Evolutionary conservation across 2,113 vertebrate species (phyloP).

Genomic region (Panthera leo): DNA sequence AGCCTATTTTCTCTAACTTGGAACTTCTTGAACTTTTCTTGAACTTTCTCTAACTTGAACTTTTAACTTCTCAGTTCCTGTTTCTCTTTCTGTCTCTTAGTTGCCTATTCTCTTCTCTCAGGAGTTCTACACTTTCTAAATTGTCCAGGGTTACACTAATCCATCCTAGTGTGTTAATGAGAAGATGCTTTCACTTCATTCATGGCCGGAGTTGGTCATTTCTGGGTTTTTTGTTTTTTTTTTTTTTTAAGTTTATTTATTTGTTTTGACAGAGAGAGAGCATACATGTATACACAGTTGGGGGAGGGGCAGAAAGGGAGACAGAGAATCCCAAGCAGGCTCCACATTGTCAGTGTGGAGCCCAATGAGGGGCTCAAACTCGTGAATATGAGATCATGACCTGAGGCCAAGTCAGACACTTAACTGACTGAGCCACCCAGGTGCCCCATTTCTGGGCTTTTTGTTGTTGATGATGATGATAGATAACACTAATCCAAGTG

Average conservation of each 20-base stretch:
- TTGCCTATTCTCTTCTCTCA: not conserved
- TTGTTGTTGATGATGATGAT: not conserved
- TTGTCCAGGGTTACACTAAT: not conserved
- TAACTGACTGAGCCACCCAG: no score
- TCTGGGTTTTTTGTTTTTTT: not conserved
- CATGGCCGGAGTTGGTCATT: not conserved
- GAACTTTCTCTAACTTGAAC: constrained; percentile 11
- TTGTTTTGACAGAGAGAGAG: no score
- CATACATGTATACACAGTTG: no score
- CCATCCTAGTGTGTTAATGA: not conserved
- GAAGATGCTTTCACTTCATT: constrained; percentile 25
- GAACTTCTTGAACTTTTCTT: no score
- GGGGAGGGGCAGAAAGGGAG: no score
- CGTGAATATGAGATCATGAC: no score
- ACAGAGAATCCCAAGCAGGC: no score
- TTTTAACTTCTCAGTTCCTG: not conserved
- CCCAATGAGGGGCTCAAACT: no score
- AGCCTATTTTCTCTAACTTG: constrained; percentile 20
- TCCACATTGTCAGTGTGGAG: no score
- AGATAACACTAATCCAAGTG: not conserved
- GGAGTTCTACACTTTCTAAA: not conserved
- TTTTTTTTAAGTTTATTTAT: not conserved
- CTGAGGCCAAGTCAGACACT: no score
- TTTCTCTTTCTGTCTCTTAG: constrained; percentile 29
- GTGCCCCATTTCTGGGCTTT: not conserved